phyloP scores from a whole-genome alignment of 2,113 vertebrate species.

The Redunca redunca region DNA sequence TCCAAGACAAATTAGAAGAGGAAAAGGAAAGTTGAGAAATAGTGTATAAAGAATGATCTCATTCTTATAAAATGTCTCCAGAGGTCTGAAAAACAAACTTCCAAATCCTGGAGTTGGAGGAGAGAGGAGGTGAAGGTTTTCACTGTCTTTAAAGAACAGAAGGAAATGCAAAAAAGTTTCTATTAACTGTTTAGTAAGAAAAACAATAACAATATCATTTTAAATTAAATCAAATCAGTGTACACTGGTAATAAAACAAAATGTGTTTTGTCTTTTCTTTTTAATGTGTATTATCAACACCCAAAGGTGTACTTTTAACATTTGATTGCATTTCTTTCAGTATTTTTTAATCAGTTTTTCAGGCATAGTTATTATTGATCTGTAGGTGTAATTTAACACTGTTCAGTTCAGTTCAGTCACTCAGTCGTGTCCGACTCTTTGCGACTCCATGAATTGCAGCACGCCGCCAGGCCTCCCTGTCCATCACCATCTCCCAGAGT shows the following conservation, averaged over 20 bases:
- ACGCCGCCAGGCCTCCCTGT: too few relatives aligned
- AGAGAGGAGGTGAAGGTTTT: fast-evolving
- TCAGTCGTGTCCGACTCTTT: too few relatives aligned
- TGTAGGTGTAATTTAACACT: slow-evolving; percentile 30
- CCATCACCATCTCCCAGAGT: too few relatives aligned
- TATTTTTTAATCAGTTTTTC: slow-evolving; percentile 30
- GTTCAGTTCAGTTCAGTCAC: too few relatives aligned
- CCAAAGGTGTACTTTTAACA: neutral
- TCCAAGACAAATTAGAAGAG: neutral
- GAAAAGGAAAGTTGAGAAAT: neutral
- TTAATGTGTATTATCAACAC: neutral
- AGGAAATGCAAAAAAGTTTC: neutral
- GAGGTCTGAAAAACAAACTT: neutral
- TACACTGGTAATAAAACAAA: neutral
- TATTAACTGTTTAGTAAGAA: neutral
- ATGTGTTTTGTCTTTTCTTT: neutral
- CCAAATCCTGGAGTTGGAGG: fast-evolving
- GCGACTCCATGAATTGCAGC: too few relatives aligned
- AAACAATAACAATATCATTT: neutral
- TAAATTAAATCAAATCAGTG: neutral
- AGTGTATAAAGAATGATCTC: neutral
- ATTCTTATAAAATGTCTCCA: neutral
- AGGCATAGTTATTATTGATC: slow-evolving; percentile 36
- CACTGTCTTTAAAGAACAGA: neutral
- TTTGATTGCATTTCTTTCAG: neutral